A percentile compares a stretch with the other conserved stretches of the same genome.
Conservation (phyloP, 2,113 vertebrate species). For the Phalacrocorax aristotelis region DNA sequence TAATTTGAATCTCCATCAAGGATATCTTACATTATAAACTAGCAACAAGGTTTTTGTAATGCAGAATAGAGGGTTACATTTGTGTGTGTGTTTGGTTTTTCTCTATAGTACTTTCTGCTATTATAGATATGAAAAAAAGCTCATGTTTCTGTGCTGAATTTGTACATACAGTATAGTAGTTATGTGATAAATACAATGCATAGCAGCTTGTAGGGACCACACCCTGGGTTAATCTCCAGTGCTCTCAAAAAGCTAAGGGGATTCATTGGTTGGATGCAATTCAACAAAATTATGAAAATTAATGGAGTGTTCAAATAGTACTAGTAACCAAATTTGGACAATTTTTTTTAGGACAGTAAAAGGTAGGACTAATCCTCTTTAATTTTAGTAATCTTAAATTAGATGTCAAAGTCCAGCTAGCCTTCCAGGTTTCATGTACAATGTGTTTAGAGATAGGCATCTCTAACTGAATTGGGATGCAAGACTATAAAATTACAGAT, state of each 20-base stretch:
- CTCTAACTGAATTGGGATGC: not conserved
- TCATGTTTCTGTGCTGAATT: not conserved
- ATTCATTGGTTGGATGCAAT: not conserved
- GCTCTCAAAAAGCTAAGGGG: not conserved
- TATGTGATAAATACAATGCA: not conserved
- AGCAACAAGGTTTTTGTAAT: not conserved
- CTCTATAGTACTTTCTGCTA: not conserved
- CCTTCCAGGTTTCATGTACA: not conserved
- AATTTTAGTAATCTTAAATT: not conserved
- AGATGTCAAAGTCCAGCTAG: not conserved
- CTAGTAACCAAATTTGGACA: not conserved
- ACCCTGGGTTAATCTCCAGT: not conserved
- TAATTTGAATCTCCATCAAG: not conserved
- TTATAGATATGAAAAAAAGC: not conserved
- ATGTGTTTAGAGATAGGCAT: not conserved
- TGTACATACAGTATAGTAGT: not conserved
- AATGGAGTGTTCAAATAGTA: not conserved
- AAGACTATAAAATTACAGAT: not conserved
- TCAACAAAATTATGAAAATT: not conserved
- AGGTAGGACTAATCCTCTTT: not conserved
- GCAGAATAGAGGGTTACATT: not conserved
- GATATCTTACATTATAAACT: not conserved
- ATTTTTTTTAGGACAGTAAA: not conserved
- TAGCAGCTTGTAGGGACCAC: not conserved
- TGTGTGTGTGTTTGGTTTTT: not conserved